These are phyloP conservation scores for Notospermus geniculatus DNA, from an alignment of 1,140 invertebrate genomes.

Conservation along the genomic window DNA sequence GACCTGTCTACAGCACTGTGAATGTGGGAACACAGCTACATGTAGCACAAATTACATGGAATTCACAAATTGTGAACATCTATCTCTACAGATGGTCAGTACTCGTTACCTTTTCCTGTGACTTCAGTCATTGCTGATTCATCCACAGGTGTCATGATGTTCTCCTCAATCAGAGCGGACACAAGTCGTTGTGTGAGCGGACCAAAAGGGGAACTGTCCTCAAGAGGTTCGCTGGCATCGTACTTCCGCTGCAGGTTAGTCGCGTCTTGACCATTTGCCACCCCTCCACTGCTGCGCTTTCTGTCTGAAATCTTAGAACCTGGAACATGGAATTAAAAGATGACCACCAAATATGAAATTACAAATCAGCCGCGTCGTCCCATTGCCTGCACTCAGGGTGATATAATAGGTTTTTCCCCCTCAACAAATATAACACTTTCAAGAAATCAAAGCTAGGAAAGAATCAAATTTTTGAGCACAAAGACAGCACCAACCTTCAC, in stretches of 20 bases:
- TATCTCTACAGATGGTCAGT: neutral
- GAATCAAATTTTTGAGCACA: neutral
- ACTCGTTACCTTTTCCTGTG: slow-evolving; percentile 24
- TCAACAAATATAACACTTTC: too few species aligned
- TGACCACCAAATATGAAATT: too few species aligned
- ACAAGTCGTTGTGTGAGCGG: slow-evolving; percentile 86
- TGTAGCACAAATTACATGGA: neutral
- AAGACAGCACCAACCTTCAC: slow-evolving; percentile 57
- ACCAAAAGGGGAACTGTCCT: slow-evolving; percentile 63
- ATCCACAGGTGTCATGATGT: slow-evolving; percentile 64
- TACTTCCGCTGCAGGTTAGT: slow-evolving; percentile 29
- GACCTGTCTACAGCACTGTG: too few species aligned
- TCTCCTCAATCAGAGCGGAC: slow-evolving; percentile 86
- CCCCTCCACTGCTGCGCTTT: slow-evolving; percentile 18
- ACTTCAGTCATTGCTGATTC: slow-evolving; percentile 45
- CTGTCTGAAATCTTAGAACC: slow-evolving; percentile 34
- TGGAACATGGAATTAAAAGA: too few species aligned
- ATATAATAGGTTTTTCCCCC: too few species aligned
- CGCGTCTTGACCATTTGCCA: slow-evolving; percentile 27
- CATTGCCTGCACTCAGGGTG: too few species aligned
- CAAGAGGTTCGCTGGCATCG: slow-evolving; percentile 22
- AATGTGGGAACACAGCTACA: neutral
- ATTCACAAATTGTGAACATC: neutral
- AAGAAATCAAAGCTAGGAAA: too few species aligned
- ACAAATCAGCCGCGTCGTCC: too few species aligned